A percentile compares a stretch with the other conserved stretches of the same genome.
Evolutionary conservation across 2,888 invertebrate species (phyloP).

Genomic region (Smittia aterrima): DNA sequence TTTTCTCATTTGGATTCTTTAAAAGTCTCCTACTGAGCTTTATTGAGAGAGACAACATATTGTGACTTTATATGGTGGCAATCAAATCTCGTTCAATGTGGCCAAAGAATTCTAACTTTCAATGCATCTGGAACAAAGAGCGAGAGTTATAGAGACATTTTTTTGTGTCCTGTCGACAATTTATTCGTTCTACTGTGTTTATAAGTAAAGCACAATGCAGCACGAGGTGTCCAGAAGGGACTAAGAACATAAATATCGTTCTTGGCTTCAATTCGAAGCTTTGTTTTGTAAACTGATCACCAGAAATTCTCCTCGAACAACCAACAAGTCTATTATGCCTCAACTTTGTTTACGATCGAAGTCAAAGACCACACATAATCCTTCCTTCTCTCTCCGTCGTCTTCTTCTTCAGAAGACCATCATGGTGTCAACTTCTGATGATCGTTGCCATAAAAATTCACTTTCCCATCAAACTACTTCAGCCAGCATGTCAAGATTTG

Average conservation of each 20-base stretch:
- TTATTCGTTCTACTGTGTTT: not conserved
- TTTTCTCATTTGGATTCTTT: not conserved
- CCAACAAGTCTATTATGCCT: slow-evolving; percentile 2
- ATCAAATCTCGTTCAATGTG: slow-evolving; percentile 39
- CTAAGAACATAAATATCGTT: not conserved
- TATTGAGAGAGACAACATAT: slow-evolving; percentile 27
- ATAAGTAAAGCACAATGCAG: not conserved
- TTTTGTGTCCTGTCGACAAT: slow-evolving; percentile 26
- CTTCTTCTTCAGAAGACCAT: not conserved
- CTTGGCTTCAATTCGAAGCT: not conserved
- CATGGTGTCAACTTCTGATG: not conserved
- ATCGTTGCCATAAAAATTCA: not conserved
- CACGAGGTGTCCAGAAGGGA: slow-evolving; percentile 9
- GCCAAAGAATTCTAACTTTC: slow-evolving; percentile 15
- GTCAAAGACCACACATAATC: slow-evolving; percentile 26
- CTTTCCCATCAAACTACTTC: slow-evolving; percentile 17
- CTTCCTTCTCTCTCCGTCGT: not conserved
- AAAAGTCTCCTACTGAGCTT: slow-evolving; percentile 12
- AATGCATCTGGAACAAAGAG: slow-evolving; percentile 15
- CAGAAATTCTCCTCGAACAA: not conserved
- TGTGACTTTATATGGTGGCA: slow-evolving; percentile 30
- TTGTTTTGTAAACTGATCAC: slow-evolving; percentile 35
- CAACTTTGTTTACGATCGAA: not conserved
- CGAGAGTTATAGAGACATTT: slow-evolving; percentile 8
- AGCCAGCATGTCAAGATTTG: slow-evolving; percentile 1